Base-by-base conservation (phyloP, 2,888 invertebrate species). In the Crepidodera aurea region DNA sequence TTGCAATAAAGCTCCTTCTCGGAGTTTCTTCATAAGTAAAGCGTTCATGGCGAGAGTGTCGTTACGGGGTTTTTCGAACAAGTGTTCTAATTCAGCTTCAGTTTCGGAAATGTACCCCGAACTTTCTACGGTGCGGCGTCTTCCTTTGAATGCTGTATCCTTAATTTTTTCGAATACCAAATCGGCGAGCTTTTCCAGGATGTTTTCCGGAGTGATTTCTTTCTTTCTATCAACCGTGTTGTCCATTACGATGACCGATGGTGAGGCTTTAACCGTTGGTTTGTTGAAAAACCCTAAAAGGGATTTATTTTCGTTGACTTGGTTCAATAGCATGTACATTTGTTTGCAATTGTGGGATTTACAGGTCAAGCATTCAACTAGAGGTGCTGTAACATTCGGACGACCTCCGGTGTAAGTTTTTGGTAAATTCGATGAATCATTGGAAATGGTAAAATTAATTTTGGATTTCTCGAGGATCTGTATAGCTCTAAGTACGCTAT, bases 391-490 rank as follows among this genome's bases (percentile, higher is more conserved):
- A 7, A 12, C 22, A 25, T 25, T 25, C 22, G 46, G 22, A 5
- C 22, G 46, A 46, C n/a, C n/a, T n/a, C n/a, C n/a, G 7, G n/a
- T 1, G 8, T n/a, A 16, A 2, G 12, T 15, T 16, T 48, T 29
- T 10, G 8, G 15, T 44, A n/a, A 27, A 29, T 60, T 55, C n/a
- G n/a, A n/a, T n/a, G n/a, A n/a, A n/a, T 71, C 66, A 64, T 66
- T 73, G n/a, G 73, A 69, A 56, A 75, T 73, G 4, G 71, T 69
- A 46, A 73, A 74, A 57, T 69, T 70, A 18, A 75, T 73, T 48
- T 74, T 74, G 1, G 71, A 67, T 25, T 61, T 58, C 56, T 71
- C 69, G 25, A 75, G 63, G 5, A 66, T 64, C 50, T 65, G 60
- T 10, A 75, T 22, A 44, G 73, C 69, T n/a, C 66, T 64, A 32